Conservation (phyloP, 2,888 invertebrate species). For the Adelphocoris suturalis region DNA sequence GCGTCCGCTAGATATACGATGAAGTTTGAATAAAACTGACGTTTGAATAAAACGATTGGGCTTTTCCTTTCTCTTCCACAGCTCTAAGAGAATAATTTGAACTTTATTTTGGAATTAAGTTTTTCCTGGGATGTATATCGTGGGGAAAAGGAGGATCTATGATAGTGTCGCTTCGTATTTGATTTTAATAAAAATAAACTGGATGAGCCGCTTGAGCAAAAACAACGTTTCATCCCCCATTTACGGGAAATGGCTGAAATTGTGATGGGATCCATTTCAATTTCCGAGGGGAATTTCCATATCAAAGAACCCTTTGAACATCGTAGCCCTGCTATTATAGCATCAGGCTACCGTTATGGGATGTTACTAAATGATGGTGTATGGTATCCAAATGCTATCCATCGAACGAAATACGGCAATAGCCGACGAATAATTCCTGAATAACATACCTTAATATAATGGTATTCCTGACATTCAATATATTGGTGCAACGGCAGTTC, state of each 20-base stretch:
- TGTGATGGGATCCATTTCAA: slow-evolving; percentile 18
- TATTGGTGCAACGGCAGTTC: too few species aligned
- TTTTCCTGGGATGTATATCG: too few species aligned
- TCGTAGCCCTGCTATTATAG: background rate
- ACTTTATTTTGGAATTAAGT: background rate
- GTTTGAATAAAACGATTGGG: background rate
- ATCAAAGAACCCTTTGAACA: background rate
- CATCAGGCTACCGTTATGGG: background rate
- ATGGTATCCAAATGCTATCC: too few species aligned
- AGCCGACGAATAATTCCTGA: too few species aligned
- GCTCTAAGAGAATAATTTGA: background rate
- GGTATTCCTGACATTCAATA: too few species aligned
- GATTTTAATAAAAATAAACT: background rate
- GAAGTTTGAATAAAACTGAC: background rate
- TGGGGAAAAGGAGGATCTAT: too few species aligned
- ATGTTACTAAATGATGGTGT: background rate
- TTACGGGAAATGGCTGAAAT: background rate
- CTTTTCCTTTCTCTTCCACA: background rate
- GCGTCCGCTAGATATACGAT: background rate
- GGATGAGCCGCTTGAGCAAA: background rate
- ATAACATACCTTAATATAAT: too few species aligned
- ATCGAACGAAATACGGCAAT: too few species aligned
- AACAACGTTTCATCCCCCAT: background rate
- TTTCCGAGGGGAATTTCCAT: background rate
- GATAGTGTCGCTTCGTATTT: background rate